phyloP scores from a whole-genome alignment of 1,140 invertebrate species.

The Scaptomyza graminum region DNA sequence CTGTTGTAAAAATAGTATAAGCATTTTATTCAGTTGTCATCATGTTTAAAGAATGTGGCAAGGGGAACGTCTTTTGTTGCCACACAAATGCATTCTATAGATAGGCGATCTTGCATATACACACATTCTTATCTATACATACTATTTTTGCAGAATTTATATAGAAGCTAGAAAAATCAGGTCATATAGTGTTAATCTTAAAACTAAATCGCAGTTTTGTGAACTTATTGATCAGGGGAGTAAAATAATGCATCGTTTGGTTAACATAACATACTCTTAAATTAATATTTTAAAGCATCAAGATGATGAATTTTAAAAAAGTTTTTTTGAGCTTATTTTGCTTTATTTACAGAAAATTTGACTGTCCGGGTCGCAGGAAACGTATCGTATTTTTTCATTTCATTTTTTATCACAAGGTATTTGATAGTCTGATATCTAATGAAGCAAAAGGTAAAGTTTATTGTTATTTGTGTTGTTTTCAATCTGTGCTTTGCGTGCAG shows the following conservation, averaged over 20 bases:
- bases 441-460: neutral
- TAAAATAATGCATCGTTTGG: too few species aligned
- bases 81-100: conserved; percentile 34
- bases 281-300: too few species aligned
- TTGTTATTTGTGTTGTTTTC: conserved; percentile 11
- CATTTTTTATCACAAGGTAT: conserved; percentile 7
- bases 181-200: too few species aligned
- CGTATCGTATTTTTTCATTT: too few species aligned
- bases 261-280: too few species aligned
- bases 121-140: conserved; percentile 23
- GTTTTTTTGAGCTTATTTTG: too few species aligned
- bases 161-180: neutral
- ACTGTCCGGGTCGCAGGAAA: too few species aligned
- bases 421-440: neutral
- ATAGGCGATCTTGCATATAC: neutral
- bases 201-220: too few species aligned
- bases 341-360: too few species aligned
- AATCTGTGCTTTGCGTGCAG: conserved; percentile 25
- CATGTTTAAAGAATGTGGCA: conserved; percentile 57
- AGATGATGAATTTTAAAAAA: too few species aligned
- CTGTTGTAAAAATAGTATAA: conserved; percentile 66
- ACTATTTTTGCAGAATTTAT: neutral
- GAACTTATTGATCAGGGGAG: too few species aligned
- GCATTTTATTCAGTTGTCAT: conserved; percentile 45
- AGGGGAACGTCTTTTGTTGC: conserved; percentile 48